Evolutionary conservation across 2,888 invertebrate genomes (phyloP).

Genomic region (Linnaemya vulpina): DNA sequence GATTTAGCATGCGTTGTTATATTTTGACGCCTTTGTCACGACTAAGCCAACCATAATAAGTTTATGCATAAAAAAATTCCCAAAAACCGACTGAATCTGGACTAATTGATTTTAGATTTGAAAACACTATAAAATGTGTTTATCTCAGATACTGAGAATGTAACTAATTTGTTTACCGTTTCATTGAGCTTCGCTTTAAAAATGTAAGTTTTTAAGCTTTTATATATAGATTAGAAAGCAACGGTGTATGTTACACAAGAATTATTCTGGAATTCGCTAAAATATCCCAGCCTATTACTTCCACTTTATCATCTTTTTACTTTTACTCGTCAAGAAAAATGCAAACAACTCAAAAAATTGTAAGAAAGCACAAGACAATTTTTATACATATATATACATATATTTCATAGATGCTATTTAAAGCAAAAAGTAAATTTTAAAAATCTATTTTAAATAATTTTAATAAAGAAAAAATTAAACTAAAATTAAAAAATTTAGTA

Average conservation of each 20-base stretch:
- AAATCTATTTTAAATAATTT: constrained; percentile 61
- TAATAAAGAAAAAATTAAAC: constrained; percentile 18
- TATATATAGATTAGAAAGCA: not conserved
- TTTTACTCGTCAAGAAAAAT: constrained; percentile 31
- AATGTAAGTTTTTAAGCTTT: no score
- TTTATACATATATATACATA: constrained; percentile 63
- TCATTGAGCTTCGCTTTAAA: no score
- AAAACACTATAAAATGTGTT: no score
- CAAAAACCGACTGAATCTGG: no score
- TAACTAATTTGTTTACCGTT: no score
- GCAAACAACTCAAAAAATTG: constrained; percentile 60
- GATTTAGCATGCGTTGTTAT: no score
- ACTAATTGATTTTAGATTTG: no score
- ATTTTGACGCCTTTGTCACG: no score
- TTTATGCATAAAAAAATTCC: no score
- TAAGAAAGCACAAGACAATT: constrained; percentile 70
- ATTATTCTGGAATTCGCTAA: not conserved
- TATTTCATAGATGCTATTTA: constrained; percentile 62
- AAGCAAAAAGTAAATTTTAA: constrained; percentile 43
- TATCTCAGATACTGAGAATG: no score
- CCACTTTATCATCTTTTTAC: constrained; percentile 8
- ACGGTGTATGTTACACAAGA: not conserved
- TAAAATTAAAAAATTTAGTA: constrained; percentile 44
- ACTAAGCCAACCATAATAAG: no score
- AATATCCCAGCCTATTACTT: constrained; percentile 24